phyloP scores from a whole-genome alignment of 2,888 invertebrate species.

The Rhamnusium bicolor region DNA sequence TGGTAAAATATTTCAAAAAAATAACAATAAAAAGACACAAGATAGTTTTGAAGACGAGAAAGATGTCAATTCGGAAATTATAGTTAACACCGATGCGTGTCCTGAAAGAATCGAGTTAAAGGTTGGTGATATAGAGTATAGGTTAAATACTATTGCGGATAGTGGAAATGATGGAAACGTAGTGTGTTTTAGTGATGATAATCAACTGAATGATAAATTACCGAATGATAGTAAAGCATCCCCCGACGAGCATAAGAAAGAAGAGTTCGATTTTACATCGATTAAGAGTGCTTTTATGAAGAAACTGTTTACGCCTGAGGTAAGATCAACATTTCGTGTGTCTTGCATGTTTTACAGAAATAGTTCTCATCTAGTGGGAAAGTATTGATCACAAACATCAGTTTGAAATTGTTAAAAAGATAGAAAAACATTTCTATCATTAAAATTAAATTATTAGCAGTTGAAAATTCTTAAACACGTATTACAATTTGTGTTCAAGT shows the following conservation, averaged over 20 bases:
- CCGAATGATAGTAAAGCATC: conserved; percentile 16
- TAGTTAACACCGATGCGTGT: conserved; percentile 63
- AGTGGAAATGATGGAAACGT: conserved; percentile 31
- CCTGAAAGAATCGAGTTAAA: conserved; percentile 57
- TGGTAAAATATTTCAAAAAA: conserved; percentile 65
- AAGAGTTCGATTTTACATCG: conserved; percentile 63
- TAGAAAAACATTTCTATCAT: too few relatives aligned
- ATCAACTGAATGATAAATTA: conserved; percentile 36
- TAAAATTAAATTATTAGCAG: too few relatives aligned
- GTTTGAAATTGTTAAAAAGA: too few relatives aligned
- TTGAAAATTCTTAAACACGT: too few relatives aligned
- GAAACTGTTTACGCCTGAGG: conserved; percentile 51
- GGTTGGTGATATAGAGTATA: conserved; percentile 65
- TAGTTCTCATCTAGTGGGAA: too few relatives aligned
- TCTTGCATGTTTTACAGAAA: neutral
- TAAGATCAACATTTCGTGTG: conserved; percentile 30
- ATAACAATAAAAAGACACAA: conserved; percentile 44
- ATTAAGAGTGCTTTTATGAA: conserved; percentile 64
- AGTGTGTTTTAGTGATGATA: conserved; percentile 40
- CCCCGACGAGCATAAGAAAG: conserved; percentile 48
- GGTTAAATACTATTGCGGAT: conserved; percentile 55
- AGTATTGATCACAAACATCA: too few relatives aligned
- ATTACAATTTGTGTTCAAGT: too few relatives aligned
- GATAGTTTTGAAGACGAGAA: conserved; percentile 53
- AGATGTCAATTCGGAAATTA: conserved; percentile 48